Base-by-base conservation (phyloP, 2,113 vertebrate species). In the Fregetta grallaria region DNA sequence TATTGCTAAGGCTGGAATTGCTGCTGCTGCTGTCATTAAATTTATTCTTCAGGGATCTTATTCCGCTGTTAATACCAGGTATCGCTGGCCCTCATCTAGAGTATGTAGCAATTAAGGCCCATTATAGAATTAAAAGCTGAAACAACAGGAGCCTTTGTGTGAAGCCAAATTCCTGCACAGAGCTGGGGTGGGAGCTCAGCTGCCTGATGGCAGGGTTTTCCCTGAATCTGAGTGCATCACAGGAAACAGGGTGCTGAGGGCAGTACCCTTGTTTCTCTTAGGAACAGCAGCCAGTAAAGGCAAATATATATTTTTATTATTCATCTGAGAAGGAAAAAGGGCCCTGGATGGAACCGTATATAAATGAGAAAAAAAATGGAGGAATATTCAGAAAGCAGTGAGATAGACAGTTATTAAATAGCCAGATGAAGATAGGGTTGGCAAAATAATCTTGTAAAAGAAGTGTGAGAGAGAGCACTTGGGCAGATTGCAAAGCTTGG, bases 201-300 rank as follows among this genome's bases (percentile, higher is more conserved):
- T 26, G 20, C 25, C 32, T 4, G 3, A 34, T 30, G 58, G 14
- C 50, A 44, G 26, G 21, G 27, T 67, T 90, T 61, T 76, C 36
- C 62, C 29, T 59, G 27, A 16, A 38, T 78, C 40, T 66, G 63
- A 71, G 59, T 53, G 12, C 32, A n/a, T 44, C 42, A 18, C 25
- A 62, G 40, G 26, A 0, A 1, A n/a, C 45, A 55, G 30, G 22
- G 26, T 59, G 40, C 32, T 1, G 2, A 22, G 42, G 53, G 27
- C 12, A 67, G 19, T n/a, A 50, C 17, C 36, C 34, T 86, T 22
- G 38, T 86, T 62, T 65, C 34, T 75, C 10, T 34, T 67, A 62
- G 22, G 15, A 84, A 67, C 6, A 49, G 62, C 68, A 90, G 49
- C 27, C 40, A 38, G 23, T 44, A 62, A 77, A 87, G n/a, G 32